phyloP scores from a whole-genome alignment of 2,797 vertebrate genomes.

The Gymnothorax reevesii region DNA sequence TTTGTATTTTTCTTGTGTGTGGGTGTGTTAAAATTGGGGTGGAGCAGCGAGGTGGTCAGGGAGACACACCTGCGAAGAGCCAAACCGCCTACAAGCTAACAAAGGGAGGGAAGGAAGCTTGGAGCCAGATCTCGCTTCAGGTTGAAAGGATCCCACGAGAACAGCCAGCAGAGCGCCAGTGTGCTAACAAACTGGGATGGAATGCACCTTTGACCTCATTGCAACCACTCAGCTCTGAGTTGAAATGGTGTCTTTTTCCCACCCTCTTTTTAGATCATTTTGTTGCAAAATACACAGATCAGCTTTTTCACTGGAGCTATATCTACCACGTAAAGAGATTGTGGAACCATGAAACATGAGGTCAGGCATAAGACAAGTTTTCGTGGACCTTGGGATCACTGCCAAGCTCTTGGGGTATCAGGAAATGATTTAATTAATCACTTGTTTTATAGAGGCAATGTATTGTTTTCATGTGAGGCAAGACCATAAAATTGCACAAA shows the following conservation, averaged over 20 bases:
- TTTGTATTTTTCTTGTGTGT: constrained; percentile 16
- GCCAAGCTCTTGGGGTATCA: not conserved
- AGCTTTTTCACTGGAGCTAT: constrained; percentile 25
- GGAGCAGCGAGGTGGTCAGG: not conserved
- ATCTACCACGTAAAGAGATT: not conserved
- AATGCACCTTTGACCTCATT: constrained; percentile 16
- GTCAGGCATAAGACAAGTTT: not conserved
- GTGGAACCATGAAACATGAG: not conserved
- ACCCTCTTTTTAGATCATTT: not conserved
- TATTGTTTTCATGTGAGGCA: not conserved
- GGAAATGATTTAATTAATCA: constrained; percentile 20
- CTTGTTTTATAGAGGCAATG: not conserved
- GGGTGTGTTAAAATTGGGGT: not conserved
- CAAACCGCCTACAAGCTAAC: constrained; percentile 7
- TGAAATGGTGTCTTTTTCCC: constrained; percentile 17
- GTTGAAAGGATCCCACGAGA: constrained; percentile 32
- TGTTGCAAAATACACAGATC: constrained; percentile 25
- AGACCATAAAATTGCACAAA: not conserved
- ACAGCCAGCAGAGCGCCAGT: constrained; percentile 24
- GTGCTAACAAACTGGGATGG: constrained; percentile 19
- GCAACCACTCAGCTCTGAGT: constrained; percentile 18
- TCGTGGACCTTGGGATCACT: not conserved
- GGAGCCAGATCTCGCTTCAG: constrained; percentile 30
- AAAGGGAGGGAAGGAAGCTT: constrained; percentile 36
- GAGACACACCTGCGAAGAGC: constrained; percentile 33